Evolutionary conservation across 2,888 invertebrate species (phyloP), one percentile per base, ranked within the genome.

Genomic region (Cyaniris semiargus): DNA sequence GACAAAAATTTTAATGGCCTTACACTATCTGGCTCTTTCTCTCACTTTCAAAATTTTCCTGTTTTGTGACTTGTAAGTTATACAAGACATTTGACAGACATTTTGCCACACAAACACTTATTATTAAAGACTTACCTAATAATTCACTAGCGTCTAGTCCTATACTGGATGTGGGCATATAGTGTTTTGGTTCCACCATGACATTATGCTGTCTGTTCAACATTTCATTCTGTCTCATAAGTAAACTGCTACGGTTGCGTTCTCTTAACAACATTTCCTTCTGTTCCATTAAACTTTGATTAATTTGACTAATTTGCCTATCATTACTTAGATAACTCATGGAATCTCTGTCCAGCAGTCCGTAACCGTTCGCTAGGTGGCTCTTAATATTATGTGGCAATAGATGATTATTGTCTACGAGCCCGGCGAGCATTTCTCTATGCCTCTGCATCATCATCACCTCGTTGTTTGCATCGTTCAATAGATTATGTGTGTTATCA

Each of bases 71-170:
- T 48, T 48, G n/a, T n/a, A n/a, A n/a, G n/a, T n/a, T n/a, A n/a
- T n/a, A n/a, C n/a, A n/a, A n/a, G n/a, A n/a, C n/a, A n/a, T n/a
- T n/a, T n/a, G n/a, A n/a, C n/a, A n/a, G 48, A 48, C 48, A 15
- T 48, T 48, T 48, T 48, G 15, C 15, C 4, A 48, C 5, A 48
- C 15, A 48, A 48, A 48, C 4, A 15, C 13, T 15, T 53, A 53
- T 21, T n/a, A n/a, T 18, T 15, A 34, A 27, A 27, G 70, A 77
- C 87, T 89, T 82, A 94, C 93, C 93, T 93, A 94, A 91, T 90
- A 93, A 86, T 90, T 94, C 93, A 90, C 89, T 93, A 92, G 89
- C 86, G 76, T 93, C 93, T 70, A 90, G 85, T 83, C 89, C 92
- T 92, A 92, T 90, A 91, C 89, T 91, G 83, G 88, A 86, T 21